Evolutionary conservation across 64 coral and sea anemone species (phyloP).

Genomic region (Actinia equina): DNA sequence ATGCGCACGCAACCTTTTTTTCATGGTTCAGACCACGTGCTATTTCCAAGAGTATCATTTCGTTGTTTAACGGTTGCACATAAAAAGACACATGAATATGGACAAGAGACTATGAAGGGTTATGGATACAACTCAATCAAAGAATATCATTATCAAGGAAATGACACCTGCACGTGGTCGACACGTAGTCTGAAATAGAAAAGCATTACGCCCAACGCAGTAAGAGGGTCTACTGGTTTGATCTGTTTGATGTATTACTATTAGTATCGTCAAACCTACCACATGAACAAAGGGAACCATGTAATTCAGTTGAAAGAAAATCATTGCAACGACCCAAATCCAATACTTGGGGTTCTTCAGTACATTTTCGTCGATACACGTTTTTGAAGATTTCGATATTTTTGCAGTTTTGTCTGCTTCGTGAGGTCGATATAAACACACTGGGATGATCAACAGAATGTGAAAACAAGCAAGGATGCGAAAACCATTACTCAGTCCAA

Average conservation of each 20-base stretch:
- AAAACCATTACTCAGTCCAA: constrained; percentile 14
- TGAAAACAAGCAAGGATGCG: constrained; percentile 15
- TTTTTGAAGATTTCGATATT: background rate
- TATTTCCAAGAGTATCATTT: too few relatives aligned
- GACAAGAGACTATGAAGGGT: too few relatives aligned
- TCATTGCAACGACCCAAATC: constrained; percentile 28
- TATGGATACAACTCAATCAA: too few relatives aligned
- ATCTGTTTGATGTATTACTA: too few relatives aligned
- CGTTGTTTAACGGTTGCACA: too few relatives aligned
- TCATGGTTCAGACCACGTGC: too few relatives aligned
- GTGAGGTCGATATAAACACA: constrained; percentile 20
- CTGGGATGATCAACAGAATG: constrained; percentile 19
- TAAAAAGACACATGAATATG: too few relatives aligned
- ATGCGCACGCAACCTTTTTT: too few relatives aligned
- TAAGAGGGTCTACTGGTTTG: background rate
- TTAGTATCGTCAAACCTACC: constrained; percentile 13
- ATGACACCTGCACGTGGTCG: too few relatives aligned
- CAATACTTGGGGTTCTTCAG: constrained; percentile 22
- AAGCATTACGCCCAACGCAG: too few relatives aligned
- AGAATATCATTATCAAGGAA: too few relatives aligned
- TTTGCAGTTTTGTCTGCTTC: background rate
- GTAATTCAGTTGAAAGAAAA: constrained; percentile 31
- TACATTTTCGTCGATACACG: background rate
- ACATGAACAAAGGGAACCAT: constrained; percentile 44
- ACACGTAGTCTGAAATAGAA: too few relatives aligned